Percentiles rank a stretch among this genome's conserved stretches.
Evolutionary conservation across 2,797 vertebrate species (phyloP).

Genomic region (Cirrhinus mrigala): DNA sequence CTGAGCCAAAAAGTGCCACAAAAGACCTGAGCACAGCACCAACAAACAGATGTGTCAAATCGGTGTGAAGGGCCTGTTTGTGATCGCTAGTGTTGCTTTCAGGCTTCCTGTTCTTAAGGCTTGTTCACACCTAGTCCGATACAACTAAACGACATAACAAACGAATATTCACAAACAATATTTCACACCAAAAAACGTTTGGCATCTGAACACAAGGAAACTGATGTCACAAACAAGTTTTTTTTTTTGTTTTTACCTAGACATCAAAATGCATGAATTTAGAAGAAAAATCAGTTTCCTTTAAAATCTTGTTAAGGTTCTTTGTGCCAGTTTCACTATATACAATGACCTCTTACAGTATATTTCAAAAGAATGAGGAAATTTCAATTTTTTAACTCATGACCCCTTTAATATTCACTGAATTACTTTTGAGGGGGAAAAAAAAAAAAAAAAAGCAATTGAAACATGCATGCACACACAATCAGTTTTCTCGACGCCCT

Average conservation of each 20-base stretch:
- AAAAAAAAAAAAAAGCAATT: neutral
- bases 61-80: neutral
- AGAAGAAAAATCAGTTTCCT: neutral
- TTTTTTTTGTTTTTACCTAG: neutral
- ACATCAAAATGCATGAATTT: neutral
- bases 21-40: conserved; percentile 12
- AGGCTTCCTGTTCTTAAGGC: conserved; percentile 3
- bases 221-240: neutral
- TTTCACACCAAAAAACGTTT: conserved; percentile 9
- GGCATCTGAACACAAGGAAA: neutral
- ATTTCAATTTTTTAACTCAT: neutral
- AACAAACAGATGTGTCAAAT: conserved; percentile 37
- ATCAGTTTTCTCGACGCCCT: neutral
- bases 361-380: neutral
- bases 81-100: neutral
- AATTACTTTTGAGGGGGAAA: neutral
- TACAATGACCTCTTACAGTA: neutral
- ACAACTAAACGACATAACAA: neutral
- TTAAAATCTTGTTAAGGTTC: neutral
- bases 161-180: neutral
- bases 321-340: neutral
- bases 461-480: neutral
- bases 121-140: neutral
- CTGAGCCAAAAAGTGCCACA: neutral
- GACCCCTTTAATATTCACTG: neutral